Conservation (phyloP, 1,140 invertebrate species). For the Caenorhabditis inopinata region DNA sequence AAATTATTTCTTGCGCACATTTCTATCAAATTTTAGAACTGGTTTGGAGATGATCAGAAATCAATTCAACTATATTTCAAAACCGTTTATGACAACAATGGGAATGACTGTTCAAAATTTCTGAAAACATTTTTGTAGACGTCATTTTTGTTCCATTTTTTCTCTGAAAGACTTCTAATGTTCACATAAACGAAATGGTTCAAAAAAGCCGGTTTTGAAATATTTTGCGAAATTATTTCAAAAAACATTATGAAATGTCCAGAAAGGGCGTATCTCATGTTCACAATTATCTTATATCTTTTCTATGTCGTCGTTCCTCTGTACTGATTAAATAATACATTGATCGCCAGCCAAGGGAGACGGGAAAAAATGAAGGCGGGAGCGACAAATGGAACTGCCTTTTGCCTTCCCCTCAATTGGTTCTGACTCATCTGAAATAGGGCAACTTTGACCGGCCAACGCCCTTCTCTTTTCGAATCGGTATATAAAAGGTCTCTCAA, state of each 20-base stretch:
- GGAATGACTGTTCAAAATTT: not conserved
- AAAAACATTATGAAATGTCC: not conserved
- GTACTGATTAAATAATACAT: slow-evolving; percentile 29
- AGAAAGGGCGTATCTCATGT: slow-evolving; percentile 1
- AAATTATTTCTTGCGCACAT: too few species aligned
- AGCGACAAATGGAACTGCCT: slow-evolving; percentile 28
- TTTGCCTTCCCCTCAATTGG: slow-evolving; percentile 10
- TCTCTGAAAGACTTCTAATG: not conserved
- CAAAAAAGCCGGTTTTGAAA: slow-evolving; percentile 27
- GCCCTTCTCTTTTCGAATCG: slow-evolving; percentile 7
- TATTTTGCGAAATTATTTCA: not conserved
- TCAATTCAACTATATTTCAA: slow-evolving; percentile 12
- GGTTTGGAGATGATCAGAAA: too few species aligned
- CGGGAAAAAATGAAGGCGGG: not conserved
- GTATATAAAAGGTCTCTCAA: not conserved
- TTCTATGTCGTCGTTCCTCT: slow-evolving; percentile 17
- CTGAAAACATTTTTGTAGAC: slow-evolving; percentile 10
- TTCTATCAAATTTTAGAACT: too few species aligned
- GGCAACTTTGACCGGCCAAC: slow-evolving; percentile 29
- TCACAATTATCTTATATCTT: not conserved
- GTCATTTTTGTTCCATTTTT: not conserved
- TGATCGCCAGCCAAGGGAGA: slow-evolving; percentile 9
- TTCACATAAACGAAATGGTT: not conserved
- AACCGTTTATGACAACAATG: slow-evolving; percentile 4
- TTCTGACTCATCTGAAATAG: slow-evolving; percentile 34